phyloP scores from a whole-genome alignment of 2,888 invertebrate genomes.

The Hydrotaea cyrtoneurina region DNA sequence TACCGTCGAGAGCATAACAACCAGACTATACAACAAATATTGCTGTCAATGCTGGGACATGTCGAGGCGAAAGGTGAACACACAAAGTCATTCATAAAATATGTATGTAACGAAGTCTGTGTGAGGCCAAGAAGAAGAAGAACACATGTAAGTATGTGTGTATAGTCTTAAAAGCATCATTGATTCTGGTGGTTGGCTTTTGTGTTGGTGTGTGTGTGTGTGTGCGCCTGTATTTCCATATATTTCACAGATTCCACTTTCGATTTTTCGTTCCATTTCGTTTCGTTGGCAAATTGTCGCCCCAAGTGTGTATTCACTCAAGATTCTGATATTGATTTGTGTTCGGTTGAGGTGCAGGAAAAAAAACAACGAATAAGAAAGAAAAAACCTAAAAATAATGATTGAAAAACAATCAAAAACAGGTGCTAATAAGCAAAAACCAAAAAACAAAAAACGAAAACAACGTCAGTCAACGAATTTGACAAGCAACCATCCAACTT shows the following conservation, averaged over 20 bases:
- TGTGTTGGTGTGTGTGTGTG: neutral
- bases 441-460: neutral
- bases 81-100: neutral
- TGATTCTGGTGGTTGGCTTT: neutral
- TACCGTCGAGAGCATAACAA: neutral
- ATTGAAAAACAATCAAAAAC: constrained; percentile 52
- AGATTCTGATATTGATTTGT: constrained; percentile 11
- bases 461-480: constrained; percentile 8
- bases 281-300: neutral
- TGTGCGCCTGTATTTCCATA: neutral
- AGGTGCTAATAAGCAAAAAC: constrained; percentile 46
- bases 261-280: constrained; percentile 4
- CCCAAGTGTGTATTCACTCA: constrained; percentile 5
- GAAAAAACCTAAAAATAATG: constrained; percentile 1
- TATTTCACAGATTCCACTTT: neutral
- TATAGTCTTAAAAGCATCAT: neutral
- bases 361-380: neutral
- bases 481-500: neutral
- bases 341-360: neutral
- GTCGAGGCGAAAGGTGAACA: neutral
- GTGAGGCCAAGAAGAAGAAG: too few relatives aligned
- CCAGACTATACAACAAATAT: neutral
- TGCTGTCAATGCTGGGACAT: neutral
- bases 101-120: too few relatives aligned
- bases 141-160: neutral